A percentile compares a stretch with the other conserved stretches of the same genome.
Conservation (phyloP, 2,888 invertebrate genomes). For the Machimus rusticus region DNA sequence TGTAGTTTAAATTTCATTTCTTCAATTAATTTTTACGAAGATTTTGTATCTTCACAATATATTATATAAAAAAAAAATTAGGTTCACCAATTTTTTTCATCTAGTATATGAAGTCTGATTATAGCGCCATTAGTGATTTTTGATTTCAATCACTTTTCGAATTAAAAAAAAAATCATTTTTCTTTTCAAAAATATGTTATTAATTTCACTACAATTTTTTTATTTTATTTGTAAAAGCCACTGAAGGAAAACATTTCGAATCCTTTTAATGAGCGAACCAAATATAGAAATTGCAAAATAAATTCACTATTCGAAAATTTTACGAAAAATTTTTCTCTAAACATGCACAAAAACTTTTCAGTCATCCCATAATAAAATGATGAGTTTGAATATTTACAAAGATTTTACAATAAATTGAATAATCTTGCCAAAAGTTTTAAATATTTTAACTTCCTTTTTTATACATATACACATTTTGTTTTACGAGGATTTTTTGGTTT, state of each 20-base stretch:
- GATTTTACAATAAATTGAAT: neutral
- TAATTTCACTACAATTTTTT: neutral
- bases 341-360: neutral
- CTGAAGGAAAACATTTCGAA: constrained; percentile 32
- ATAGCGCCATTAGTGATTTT: too few relatives aligned
- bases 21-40: neutral
- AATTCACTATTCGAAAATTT: neutral
- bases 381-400: neutral
- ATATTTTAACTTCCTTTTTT: neutral
- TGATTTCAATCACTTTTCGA: neutral
- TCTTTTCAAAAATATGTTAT: neutral
- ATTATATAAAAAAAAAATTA: too few relatives aligned
- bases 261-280: constrained; percentile 14
- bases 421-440: too few relatives aligned
- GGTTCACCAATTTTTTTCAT: neutral
- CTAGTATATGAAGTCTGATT: too few relatives aligned
- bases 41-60: too few relatives aligned
- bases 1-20: neutral
- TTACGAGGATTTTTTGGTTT: neutral
- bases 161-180: neutral
- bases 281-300: constrained; percentile 27
- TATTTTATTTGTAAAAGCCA: neutral
- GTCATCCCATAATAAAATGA: neutral
- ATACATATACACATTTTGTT: neutral
- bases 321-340: neutral